phyloP scores from a whole-genome alignment of 2,797 vertebrate species.

The Enteromius treurensis region DNA sequence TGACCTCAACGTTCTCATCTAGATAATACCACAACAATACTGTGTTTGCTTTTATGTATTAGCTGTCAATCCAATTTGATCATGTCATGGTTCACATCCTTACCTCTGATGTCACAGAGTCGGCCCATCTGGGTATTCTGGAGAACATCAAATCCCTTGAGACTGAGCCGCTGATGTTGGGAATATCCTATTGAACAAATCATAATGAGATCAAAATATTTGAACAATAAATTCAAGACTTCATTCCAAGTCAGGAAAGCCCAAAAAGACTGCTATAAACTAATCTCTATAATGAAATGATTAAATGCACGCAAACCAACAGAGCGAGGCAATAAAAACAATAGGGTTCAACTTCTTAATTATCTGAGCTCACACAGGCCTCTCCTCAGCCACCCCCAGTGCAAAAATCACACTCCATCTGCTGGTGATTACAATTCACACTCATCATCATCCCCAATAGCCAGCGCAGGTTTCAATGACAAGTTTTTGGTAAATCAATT shows the following conservation, averaged over 20 bases:
- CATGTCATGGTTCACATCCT: not conserved
- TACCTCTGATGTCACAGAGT: slow-evolving; percentile 80
- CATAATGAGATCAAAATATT: slow-evolving; percentile 55
- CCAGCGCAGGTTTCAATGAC: slow-evolving; percentile 85
- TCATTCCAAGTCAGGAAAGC: slow-evolving; percentile 47
- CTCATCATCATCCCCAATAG: slow-evolving; percentile 99
- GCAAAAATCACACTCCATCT: slow-evolving; percentile 99
- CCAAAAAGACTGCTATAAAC: slow-evolving; percentile 77
- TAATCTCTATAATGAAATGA: slow-evolving; percentile 99
- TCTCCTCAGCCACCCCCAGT: slow-evolving; percentile 97
- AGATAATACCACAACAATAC: slow-evolving; percentile 9
- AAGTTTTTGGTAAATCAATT: not conserved
- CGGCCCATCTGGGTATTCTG: slow-evolving; percentile 89
- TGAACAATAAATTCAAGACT: slow-evolving; percentile 31
- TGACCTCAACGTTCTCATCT: slow-evolving; percentile 90
- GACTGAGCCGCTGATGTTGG: slow-evolving; percentile 69
- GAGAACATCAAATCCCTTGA: slow-evolving; percentile 74
- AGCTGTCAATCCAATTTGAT: not conserved
- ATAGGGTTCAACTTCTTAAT: slow-evolving; percentile 99
- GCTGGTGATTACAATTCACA: slow-evolving; percentile 99
- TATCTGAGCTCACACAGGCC: slow-evolving; percentile 99
- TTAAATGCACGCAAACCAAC: slow-evolving; percentile 99
- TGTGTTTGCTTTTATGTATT: not conserved
- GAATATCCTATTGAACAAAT: slow-evolving; percentile 80
- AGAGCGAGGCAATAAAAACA: slow-evolving; percentile 77